Base-by-base conservation (phyloP, 2,113 vertebrate genomes). In the Tyrannus savana region DNA sequence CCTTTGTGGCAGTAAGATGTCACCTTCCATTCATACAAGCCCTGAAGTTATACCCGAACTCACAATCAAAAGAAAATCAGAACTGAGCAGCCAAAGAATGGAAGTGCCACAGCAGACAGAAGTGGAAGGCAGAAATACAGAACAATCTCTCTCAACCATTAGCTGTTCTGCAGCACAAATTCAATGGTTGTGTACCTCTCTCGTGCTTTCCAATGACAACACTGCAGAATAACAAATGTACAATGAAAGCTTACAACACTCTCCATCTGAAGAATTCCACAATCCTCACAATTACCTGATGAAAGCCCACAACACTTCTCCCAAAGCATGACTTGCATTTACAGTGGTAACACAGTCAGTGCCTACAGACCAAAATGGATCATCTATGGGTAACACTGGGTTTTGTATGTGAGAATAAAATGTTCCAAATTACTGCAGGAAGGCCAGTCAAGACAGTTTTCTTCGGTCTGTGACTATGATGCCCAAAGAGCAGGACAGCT, bases 311-410 rank as follows among this genome's bases (percentile, higher is more conserved):
- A 62, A 42, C 2, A 8, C 22, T 64, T 59, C 41, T 64, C 47
- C 62, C 35, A 35, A 74, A 73, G 42, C 25, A 37, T 15, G 37
- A 62, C 25, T 49, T 71, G 44, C 39, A 42, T 72, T 78, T 59
- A 39, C 1, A 4, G 12, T 10, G 12, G 71, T 35, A 78, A 33
- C 15, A 66, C 5, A 42, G 21, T 21, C 58, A 8, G 14, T 10
- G 24, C 3, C 62, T 52, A 63, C 27, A 64, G 10, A 47, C 15
- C 33, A 82, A 52, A 68, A 67, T 0, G 4, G 6, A 59, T 17
- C 2, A 35, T 59, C 52, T 68, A 12, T 5, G 11, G 9, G 5
- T 21, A 76, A 33, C 7, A 5, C 0, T 16, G 5, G 0, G 30
- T 55, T 88, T 83, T 55, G 2, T 33, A 55, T 2, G 6, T 19